phyloP scores from a whole-genome alignment of 2,888 invertebrate genomes.

The Eueremaeus valkanovi region DNA sequence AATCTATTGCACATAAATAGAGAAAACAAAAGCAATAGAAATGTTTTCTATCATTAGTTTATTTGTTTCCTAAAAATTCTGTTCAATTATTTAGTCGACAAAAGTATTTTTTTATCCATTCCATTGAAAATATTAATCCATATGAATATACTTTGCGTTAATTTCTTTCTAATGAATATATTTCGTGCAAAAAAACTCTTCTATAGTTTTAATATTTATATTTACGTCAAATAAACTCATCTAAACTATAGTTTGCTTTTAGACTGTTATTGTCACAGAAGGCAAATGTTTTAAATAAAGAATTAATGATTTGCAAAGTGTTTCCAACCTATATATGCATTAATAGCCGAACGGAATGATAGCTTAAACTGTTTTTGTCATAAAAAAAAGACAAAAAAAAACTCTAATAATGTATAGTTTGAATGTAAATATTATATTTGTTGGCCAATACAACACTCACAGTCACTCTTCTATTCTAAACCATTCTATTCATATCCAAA shows the following conservation, averaged over 20 bases:
- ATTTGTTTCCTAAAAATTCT: neutral
- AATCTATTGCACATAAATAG: neutral
- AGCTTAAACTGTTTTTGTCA: neutral
- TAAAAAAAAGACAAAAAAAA: neutral
- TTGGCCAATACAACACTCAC: too few relatives aligned
- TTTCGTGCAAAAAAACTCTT: constrained; percentile 14
- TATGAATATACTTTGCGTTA: neutral
- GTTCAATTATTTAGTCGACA: neutral
- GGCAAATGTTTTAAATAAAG: neutral
- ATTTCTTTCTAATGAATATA: constrained; percentile 1
- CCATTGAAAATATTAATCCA: neutral
- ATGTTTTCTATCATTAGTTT: neutral
- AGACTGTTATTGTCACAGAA: constrained; percentile 2
- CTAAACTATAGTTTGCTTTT: neutral
- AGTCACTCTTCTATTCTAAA: neutral
- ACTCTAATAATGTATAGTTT: neutral
- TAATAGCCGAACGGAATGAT: constrained; percentile 1
- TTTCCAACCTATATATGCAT: neutral
- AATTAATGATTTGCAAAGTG: neutral
- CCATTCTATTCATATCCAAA: neutral
- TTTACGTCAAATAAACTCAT: neutral
- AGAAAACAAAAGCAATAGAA: neutral
- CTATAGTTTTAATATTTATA: neutral
- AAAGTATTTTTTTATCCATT: neutral
- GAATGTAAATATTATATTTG: neutral